phyloP scores from a whole-genome alignment of 2,113 vertebrate genomes.

The Martes martes region DNA sequence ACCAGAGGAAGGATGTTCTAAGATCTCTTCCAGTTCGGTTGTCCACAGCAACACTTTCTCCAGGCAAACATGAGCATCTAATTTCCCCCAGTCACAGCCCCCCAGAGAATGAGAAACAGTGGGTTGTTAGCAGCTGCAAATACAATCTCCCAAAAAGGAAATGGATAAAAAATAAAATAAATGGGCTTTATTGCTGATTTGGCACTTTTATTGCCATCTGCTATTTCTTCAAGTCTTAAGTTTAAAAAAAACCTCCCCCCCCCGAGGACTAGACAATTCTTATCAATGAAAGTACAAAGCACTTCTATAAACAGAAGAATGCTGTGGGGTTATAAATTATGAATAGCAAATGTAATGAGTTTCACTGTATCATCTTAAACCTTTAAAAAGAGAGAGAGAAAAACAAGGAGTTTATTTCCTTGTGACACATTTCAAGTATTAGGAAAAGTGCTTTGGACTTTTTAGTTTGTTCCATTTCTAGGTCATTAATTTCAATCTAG shows the following conservation, averaged over 20 bases:
- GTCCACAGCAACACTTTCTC: neutral
- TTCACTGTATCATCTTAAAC: neutral
- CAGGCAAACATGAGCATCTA: neutral
- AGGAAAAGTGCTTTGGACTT: neutral
- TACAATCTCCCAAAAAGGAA: neutral
- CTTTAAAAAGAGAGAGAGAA: neutral
- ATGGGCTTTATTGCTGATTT: neutral
- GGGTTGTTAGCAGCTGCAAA: neutral
- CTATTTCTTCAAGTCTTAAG: conserved; percentile 31
- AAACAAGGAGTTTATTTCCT: neutral
- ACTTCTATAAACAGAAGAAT: neutral
- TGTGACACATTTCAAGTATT: conserved; percentile 1
- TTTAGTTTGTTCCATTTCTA: neutral
- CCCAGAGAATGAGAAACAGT: neutral
- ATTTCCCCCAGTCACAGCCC: neutral
- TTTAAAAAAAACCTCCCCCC: neutral
- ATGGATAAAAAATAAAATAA: conserved; percentile 9
- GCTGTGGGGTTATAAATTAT: neutral
- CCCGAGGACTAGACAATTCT: neutral
- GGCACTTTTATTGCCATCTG: neutral
- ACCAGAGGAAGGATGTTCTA: neutral
- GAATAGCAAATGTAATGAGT: neutral
- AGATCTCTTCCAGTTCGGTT: neutral
- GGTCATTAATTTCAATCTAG: neutral
- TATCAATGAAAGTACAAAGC: neutral